Conservation (phyloP, 1,140 invertebrate genomes). For the Drosophila ogumai region DNA sequence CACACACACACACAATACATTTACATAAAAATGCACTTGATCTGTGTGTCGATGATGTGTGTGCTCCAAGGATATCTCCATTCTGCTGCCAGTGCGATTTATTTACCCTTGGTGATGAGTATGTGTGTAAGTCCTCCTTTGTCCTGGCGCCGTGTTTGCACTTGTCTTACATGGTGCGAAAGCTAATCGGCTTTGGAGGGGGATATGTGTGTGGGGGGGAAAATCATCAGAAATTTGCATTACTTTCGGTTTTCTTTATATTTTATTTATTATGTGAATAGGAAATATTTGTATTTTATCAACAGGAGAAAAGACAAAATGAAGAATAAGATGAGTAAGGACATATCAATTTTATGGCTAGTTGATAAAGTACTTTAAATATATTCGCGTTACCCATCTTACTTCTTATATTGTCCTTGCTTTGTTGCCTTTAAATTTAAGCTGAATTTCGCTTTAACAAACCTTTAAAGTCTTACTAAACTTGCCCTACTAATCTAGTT, state of each 20-base stretch:
- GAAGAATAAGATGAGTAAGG: not conserved
- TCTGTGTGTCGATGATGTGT: conserved; percentile 33
- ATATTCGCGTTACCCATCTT: no score
- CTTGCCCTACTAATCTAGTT: not conserved
- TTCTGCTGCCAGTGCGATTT: conserved; percentile 60
- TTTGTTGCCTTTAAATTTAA: no score
- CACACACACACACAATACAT: conserved; percentile 42
- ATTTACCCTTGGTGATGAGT: conserved; percentile 53
- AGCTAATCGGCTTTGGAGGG: conserved; percentile 66
- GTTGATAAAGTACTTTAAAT: no score
- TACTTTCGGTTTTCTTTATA: not conserved
- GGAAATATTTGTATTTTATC: not conserved
- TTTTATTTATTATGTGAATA: conserved; percentile 7
- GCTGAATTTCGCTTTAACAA: no score
- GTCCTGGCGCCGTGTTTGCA: conserved; percentile 24
- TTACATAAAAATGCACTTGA: conserved; percentile 82
- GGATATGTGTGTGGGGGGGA: not conserved
- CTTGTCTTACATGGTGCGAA: conserved; percentile 54
- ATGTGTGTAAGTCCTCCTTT: not conserved
- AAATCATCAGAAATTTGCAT: conserved; percentile 21
- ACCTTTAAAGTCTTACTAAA: not conserved
- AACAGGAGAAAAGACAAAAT: not conserved
- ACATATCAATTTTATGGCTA: no score
- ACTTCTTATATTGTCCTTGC: not conserved
- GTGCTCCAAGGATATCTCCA: conserved; percentile 47